Percentiles rank a stretch among this genome's conserved stretches.
Evolutionary conservation across 2,797 vertebrate species (phyloP).

Genomic region (Vespertilio murinus): DNA sequence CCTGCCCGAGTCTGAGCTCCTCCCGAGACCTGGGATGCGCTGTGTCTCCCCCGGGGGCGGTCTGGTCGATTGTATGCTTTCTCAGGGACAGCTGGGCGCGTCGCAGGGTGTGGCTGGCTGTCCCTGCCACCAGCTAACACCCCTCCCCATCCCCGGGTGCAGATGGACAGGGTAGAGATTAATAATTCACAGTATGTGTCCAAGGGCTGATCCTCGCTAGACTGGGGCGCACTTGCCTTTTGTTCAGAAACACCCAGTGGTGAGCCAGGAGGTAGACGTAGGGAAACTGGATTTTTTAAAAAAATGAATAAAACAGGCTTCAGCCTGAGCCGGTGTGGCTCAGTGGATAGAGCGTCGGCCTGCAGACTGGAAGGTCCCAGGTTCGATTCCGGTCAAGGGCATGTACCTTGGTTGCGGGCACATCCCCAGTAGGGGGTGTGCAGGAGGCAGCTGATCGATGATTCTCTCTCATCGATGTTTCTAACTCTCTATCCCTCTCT

Average conservation of each 20-base stretch:
- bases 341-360: no score
- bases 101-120: not conserved
- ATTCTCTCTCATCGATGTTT: no score
- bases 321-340: no score
- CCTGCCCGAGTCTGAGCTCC: not conserved
- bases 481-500: no score
- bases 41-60: not conserved
- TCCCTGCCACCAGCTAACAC: not conserved
- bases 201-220: constrained; percentile 4
- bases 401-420: no score
- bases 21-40: not conserved
- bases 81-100: constrained; percentile 49
- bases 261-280: not conserved
- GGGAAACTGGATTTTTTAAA: not conserved
- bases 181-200: constrained; percentile 54
- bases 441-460: no score
- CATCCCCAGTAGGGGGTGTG: no score
- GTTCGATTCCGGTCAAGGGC: no score
- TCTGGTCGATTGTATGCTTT: not conserved
- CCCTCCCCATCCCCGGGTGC: not conserved
- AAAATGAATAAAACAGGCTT: not conserved
- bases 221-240: not conserved
- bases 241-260: not conserved
- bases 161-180: constrained; percentile 59
- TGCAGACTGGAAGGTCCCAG: no score